These are phyloP conservation scores for Bellardia pandia DNA, from an alignment of 2,888 invertebrate species.

Conservation along the genomic window DNA sequence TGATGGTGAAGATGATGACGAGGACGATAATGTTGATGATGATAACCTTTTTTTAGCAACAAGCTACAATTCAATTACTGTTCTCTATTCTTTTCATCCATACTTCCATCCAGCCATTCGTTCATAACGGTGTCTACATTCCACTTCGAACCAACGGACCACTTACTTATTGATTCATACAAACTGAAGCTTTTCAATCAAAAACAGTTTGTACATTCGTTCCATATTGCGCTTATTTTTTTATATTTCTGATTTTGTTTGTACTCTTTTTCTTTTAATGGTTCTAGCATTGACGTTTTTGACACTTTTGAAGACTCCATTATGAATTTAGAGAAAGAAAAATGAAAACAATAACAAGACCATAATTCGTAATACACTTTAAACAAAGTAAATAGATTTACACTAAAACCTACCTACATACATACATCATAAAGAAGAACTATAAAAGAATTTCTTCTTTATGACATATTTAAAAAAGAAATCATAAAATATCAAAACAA, in stretches of 20 bases:
- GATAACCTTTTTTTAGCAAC: conserved; percentile 61
- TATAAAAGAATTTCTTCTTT: not conserved
- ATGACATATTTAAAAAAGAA: not conserved
- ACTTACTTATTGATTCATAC: conserved; percentile 17
- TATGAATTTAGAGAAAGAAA: conserved; percentile 44
- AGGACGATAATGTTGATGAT: conserved; percentile 29
- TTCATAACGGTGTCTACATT: not conserved
- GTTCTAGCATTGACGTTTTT: conserved; percentile 58
- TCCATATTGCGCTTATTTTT: conserved; percentile 31
- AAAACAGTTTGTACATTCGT: conserved; percentile 32
- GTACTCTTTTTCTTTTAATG: conserved; percentile 32
- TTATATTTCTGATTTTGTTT: not conserved
- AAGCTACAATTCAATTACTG: conserved; percentile 67
- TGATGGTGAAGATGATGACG: conserved; percentile 11
- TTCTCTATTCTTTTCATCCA: conserved; percentile 47
- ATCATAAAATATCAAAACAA: too few species aligned
- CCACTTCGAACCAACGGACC: not conserved
- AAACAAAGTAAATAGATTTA: conserved; percentile 62
- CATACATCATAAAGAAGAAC: not conserved
- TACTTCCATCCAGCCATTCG: conserved; percentile 5
- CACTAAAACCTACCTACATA: conserved; percentile 1
- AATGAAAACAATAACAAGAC: conserved; percentile 21
- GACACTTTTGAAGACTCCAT: conserved; percentile 56
- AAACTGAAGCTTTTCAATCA: conserved; percentile 33
- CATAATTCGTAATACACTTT: conserved; percentile 46